Conservation (phyloP, 2,797 vertebrate species). For the Staurois parvus region DNA sequence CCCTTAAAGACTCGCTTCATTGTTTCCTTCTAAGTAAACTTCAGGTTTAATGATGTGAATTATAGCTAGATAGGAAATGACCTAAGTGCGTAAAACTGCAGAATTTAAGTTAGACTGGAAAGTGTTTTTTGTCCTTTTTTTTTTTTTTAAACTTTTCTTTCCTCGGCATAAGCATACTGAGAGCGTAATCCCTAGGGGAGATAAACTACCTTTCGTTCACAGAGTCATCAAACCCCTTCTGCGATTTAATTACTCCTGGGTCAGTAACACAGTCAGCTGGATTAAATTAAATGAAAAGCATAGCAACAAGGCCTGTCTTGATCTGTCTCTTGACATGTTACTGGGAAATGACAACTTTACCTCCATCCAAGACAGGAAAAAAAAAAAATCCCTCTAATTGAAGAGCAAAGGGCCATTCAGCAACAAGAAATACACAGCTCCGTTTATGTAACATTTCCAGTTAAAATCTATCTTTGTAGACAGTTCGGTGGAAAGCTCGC, state of each 20-base stretch:
- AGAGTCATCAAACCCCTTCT: conserved; percentile 55
- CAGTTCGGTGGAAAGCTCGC: conserved; percentile 81
- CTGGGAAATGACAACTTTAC: conserved; percentile 21
- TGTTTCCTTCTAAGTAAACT: conserved; percentile 71
- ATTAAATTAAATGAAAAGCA: conserved; percentile 38
- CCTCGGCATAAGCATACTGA: conserved; percentile 9
- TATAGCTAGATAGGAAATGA: conserved; percentile 76
- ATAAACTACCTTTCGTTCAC: conserved; percentile 31
- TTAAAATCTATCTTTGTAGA: conserved; percentile 77
- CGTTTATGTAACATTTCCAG: conserved; percentile 64
- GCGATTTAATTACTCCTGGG: conserved; percentile 57
- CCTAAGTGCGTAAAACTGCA: conserved; percentile 70
- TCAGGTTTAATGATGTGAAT: conserved; percentile 77
- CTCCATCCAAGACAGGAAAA: conserved; percentile 45
- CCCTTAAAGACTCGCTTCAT: conserved; percentile 62
- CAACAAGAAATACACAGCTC: conserved; percentile 41
- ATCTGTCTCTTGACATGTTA: conserved; percentile 23
- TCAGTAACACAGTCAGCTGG: not conserved
- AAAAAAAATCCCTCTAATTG: conserved; percentile 27
- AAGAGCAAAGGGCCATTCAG: conserved; percentile 41
- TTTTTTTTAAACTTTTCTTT: conserved; percentile 8
- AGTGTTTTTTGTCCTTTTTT: conserved; percentile 58
- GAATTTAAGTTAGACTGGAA: conserved; percentile 65
- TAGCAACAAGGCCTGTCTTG: conserved; percentile 36
- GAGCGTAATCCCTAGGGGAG: conserved; percentile 42